phyloP scores from a whole-genome alignment of 2,797 vertebrate genomes.

The Gadopsis bispinosus region DNA sequence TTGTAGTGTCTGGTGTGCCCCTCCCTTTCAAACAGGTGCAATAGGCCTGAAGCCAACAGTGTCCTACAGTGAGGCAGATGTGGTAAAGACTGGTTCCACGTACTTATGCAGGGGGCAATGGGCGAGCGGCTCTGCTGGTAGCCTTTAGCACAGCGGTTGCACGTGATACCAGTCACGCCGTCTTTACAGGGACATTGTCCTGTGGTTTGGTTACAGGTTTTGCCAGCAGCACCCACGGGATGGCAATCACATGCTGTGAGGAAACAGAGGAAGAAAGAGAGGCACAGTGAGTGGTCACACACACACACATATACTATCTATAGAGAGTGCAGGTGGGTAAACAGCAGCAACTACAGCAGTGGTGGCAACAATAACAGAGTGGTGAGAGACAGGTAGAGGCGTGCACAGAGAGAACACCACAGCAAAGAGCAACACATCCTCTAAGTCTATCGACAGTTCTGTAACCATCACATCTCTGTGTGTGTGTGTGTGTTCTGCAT shows the following conservation, averaged over 20 bases:
- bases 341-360: constrained; percentile 51
- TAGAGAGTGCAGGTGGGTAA: constrained; percentile 70
- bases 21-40: constrained; percentile 12
- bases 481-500: constrained; percentile 27
- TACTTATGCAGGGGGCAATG: constrained; percentile 99
- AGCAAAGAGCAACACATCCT: constrained; percentile 19
- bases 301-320: constrained; percentile 60
- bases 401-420: constrained; percentile 60
- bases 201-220: constrained; percentile 99
- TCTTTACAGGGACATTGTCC: constrained; percentile 99
- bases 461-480: background rate
- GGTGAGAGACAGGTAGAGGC: constrained; percentile 68
- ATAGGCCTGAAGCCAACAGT: constrained; percentile 17
- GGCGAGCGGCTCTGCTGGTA: constrained; percentile 99
- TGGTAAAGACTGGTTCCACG: constrained; percentile 77
- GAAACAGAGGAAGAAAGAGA: constrained; percentile 83
- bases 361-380: constrained; percentile 60
- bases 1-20: constrained; percentile 19
- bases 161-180: constrained; percentile 96
- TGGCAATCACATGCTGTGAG: constrained; percentile 97
- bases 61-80: constrained; percentile 46
- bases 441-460: constrained; percentile 17
- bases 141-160: constrained; percentile 98
- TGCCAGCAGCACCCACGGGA: constrained; percentile 96
- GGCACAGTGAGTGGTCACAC: constrained; percentile 80